Evolutionary conservation across 2,888 invertebrate species (phyloP), one percentile per base, ranked within the genome.

Genomic region (Priapulus caudatus): DNA sequence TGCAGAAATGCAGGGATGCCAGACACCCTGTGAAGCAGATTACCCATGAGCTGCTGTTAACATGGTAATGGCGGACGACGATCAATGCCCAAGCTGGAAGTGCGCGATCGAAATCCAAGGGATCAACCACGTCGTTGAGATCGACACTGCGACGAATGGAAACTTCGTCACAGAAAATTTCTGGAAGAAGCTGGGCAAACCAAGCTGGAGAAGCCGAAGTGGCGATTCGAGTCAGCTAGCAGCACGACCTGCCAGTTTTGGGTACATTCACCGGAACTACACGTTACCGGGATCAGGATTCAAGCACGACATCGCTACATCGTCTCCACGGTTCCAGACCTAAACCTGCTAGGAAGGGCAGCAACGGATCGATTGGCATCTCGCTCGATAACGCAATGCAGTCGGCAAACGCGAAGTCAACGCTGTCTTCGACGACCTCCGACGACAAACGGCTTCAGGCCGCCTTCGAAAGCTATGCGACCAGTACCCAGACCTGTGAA

Each of bases 151-250:
- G 21, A 33, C 47, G n/a, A n/a, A n/a, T n/a, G n/a, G 53, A 45
- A 52, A 54, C 54, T 52, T 54, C 54, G 49, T 54, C 16, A 50
- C 51, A 50, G n/a, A n/a, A n/a, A n/a, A n/a, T n/a, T n/a, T n/a
- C n/a, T n/a, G n/a, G n/a, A n/a, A n/a, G n/a, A n/a, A n/a, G n/a
- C n/a, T n/a, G 33, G 33, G n/a, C 10, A n/a, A 33, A n/a, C 33
- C n/a, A 33, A 33, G 33, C 33, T 33, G 33, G 33, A 33, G 10
- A n/a, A 33, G 10, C 10, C n/a, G 10, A 33, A n/a, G n/a, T n/a
- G n/a, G 10, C 33, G n/a, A 10, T 33, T n/a, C 33, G 33, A 33
- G 33, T 33, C 33, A 10, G 33, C 33, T n/a, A 33, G 33, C 33
- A 33, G 33, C 33, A 33, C 33, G 33, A 33, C 33, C 33, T 33